These are phyloP conservation scores for Pelobates fuscus DNA, from an alignment of 2,113 vertebrate genomes.

Conservation along the genomic window DNA sequence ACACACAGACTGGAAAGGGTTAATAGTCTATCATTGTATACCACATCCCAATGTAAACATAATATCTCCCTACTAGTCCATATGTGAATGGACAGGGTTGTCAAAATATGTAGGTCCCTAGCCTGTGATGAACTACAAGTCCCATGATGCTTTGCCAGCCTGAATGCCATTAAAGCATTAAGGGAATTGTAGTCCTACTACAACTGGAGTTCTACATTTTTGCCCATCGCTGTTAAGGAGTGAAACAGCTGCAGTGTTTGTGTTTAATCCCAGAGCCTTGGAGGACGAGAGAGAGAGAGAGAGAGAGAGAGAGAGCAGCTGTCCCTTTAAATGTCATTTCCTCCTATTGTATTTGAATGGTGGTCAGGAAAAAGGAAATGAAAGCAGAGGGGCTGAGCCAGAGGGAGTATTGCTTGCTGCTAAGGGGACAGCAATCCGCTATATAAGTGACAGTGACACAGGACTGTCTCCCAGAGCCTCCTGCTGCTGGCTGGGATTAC, in stretches of 20 bases:
- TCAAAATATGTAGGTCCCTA: no score
- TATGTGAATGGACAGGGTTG: no score
- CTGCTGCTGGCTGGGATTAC: slow-evolving; percentile 28
- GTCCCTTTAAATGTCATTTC: slow-evolving; percentile 96
- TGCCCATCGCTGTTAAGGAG: slow-evolving; percentile 34
- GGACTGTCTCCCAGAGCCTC: slow-evolving; percentile 26
- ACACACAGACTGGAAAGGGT: no score
- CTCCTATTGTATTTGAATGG: slow-evolving; percentile 96
- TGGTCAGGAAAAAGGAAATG: slow-evolving; percentile 98
- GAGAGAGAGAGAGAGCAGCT: slow-evolving; percentile 73
- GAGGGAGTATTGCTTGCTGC: slow-evolving; percentile 60
- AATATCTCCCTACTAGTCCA: no score
- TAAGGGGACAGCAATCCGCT: slow-evolving; percentile 42
- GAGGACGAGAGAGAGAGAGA: slow-evolving; percentile 58
- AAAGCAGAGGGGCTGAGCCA: slow-evolving; percentile 80
- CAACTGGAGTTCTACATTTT: no score
- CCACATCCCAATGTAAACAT: no score
- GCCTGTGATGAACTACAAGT: no score
- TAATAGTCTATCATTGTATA: no score
- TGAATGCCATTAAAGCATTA: no score
- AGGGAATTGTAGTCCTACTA: no score
- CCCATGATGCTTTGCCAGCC: no score
- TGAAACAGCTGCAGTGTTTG: slow-evolving; percentile 55
- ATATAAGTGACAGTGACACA: slow-evolving; percentile 52
- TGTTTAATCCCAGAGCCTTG: slow-evolving; percentile 61